A percentile compares a stretch with the other conserved stretches of the same genome.
These are phyloP conservation scores for Drosophila meridionalis DNA, from an alignment of 2,888 invertebrate genomes.

Conservation along the genomic window DNA sequence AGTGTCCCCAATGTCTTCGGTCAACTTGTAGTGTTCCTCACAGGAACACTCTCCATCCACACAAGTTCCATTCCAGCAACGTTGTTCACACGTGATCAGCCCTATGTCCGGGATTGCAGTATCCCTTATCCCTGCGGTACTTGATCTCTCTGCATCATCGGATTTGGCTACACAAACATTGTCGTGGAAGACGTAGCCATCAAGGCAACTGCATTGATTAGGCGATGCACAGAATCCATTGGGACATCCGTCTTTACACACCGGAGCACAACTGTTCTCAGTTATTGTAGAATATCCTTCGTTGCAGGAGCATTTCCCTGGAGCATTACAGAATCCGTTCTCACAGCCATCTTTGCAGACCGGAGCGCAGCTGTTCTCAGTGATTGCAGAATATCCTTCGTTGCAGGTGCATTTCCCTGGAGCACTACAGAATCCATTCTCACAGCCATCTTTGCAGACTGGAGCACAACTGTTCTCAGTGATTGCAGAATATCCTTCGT, in stretches of 20 bases:
- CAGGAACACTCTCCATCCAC: conserved; percentile 41
- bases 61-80: conserved; percentile 61
- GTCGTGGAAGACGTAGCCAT: conserved; percentile 12
- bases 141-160: background rate
- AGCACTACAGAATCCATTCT: conserved; percentile 26
- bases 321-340: conserved; percentile 34
- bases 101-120: background rate
- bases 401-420: conserved; percentile 26
- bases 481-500: background rate
- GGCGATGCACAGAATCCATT: conserved; percentile 40
- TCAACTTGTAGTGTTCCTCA: conserved; percentile 32
- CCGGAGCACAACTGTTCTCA: conserved; percentile 20
- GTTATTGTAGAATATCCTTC: conserved; percentile 12
- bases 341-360: conserved; percentile 12
- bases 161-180: conserved; percentile 19
- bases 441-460: conserved; percentile 15
- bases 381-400: conserved; percentile 9
- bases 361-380: conserved; percentile 18
- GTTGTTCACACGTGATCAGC: conserved; percentile 14
- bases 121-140: background rate
- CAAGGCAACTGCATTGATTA: conserved; percentile 27
- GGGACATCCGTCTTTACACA: conserved; percentile 15
- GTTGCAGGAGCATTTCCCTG: conserved; percentile 28
- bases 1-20: conserved; percentile 3
- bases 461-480: conserved; percentile 29